phyloP scores from a whole-genome alignment of 1,140 invertebrate species.

The Chironomus striatipennis region DNA sequence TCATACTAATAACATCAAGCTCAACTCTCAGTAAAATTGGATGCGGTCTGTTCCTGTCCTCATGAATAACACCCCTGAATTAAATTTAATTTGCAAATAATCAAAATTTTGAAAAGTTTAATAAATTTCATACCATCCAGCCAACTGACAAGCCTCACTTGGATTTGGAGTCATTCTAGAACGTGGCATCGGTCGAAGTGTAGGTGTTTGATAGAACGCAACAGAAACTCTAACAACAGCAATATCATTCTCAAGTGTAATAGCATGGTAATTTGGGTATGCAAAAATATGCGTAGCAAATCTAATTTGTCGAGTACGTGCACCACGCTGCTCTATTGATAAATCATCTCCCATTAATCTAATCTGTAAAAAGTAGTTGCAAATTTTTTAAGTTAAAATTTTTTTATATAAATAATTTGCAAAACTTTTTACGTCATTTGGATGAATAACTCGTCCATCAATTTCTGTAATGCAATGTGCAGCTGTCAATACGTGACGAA shows the following conservation, averaged over 20 bases:
- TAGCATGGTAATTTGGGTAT: not conserved
- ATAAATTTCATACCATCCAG: not conserved
- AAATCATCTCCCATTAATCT: not conserved
- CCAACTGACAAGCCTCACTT: not conserved
- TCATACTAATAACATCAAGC: not conserved
- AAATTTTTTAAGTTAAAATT: not conserved
- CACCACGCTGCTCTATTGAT: not conserved
- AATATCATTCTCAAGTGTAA: not conserved
- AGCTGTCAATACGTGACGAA: not conserved
- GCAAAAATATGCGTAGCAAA: not conserved
- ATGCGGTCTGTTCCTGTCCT: not conserved
- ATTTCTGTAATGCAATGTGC: not conserved
- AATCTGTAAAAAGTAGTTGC: slow-evolving; percentile 18
- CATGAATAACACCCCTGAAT: not conserved
- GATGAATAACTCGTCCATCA: not conserved
- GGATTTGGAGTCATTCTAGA: not conserved
- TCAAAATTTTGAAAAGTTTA: no score
- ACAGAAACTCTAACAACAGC: not conserved
- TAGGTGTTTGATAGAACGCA: not conserved
- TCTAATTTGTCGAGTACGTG: not conserved
- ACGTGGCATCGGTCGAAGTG: not conserved
- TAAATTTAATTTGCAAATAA: no score
- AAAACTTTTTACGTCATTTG: slow-evolving; percentile 18
- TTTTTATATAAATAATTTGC: not conserved
- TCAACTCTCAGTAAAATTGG: not conserved